Base-by-base conservation (phyloP, 1,140 invertebrate species). In the Eumaeus atala region DNA sequence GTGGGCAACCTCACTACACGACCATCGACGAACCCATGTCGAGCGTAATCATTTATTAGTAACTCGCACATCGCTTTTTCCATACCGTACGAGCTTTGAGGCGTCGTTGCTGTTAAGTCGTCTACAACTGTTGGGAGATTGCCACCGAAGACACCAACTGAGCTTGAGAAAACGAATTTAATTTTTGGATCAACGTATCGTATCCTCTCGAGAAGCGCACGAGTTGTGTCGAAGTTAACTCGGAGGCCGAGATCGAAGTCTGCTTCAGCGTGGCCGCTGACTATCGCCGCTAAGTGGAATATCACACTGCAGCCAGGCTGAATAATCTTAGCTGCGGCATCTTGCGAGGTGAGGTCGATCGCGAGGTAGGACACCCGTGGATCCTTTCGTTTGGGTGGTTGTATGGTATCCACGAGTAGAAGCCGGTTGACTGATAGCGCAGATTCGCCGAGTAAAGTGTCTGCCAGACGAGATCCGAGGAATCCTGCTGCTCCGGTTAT, bases 51-150 rank as follows among this genome's bases (percentile, higher is more conserved):
- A 11, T 72, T 74, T 0, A 83, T 61, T 0, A 86, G 67, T 16
- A 86, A 56, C 53, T 86, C 83, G 17, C 70, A 66, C 74, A 84
- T 77, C 0, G 76, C 78, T 52, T 86, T 86, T 0, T 68, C 69
- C 14, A 60, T 59, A 6, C 83, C 83, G 49, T 86, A 86, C 0
- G 80, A 74, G n/a, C 58, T 83, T 47, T 79, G 72, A 2, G 83
- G 83, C 36, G 66, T 77, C 0, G 63, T 56, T 1, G 71, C 74
- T 0, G 70, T 74, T 0, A 52, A 21, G 37, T 84, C 80, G 36
- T 68, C 64, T 5, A 81, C 44, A 4, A 68, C 48, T 6, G 61
- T n/a, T 1, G 80, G 77, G 6, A 80, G 59, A 18, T 72, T 58
- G 1, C 80, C 80, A 9, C 83, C 80, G 53, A 72, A 84, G 2